phyloP scores from a whole-genome alignment of 2,113 vertebrate genomes.

The Aptenodytes forsteri region DNA sequence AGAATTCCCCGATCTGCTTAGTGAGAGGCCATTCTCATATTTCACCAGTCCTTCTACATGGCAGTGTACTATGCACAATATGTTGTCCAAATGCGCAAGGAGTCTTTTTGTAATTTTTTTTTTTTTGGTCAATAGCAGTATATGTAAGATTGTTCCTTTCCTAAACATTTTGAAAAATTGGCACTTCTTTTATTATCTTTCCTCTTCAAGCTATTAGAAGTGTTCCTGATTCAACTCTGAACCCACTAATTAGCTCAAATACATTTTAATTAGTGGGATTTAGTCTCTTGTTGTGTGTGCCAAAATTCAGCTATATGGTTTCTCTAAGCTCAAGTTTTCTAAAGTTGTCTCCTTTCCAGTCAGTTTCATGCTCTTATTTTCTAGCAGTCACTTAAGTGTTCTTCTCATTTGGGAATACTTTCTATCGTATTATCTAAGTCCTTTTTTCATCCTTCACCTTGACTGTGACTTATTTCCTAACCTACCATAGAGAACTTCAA shows the following conservation, averaged over 20 bases:
- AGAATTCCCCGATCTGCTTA: background rate
- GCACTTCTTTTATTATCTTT: background rate
- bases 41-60: background rate
- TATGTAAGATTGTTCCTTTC: background rate
- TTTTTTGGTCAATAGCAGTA: background rate
- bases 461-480: background rate
- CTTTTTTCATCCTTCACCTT: background rate
- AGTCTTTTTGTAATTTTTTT: background rate
- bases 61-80: background rate
- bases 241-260: background rate
- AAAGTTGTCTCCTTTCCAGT: background rate
- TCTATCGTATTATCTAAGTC: background rate
- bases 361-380: background rate
- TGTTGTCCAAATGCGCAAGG: background rate
- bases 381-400: background rate
- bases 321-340: background rate
- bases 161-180: background rate
- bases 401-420: background rate
- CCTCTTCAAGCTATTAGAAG: background rate
- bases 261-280: background rate
- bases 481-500: background rate
- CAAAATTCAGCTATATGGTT: background rate
- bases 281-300: background rate
- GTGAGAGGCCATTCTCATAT: background rate
- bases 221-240: background rate